These are phyloP conservation scores for Sphyrna mokarran DNA, from an alignment of 2,113 vertebrate genomes.

Conservation along the genomic window DNA sequence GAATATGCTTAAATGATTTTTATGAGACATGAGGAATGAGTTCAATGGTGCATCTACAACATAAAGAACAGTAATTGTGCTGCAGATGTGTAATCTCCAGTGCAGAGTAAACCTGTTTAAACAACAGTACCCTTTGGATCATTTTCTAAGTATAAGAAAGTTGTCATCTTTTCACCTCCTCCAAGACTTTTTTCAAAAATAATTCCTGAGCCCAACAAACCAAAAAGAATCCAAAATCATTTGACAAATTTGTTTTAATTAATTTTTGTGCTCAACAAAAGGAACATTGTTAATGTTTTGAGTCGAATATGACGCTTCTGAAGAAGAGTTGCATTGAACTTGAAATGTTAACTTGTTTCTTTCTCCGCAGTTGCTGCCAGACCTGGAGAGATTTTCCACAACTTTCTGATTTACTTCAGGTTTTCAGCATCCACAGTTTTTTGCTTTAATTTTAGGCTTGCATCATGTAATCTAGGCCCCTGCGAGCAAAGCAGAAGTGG, in stretches of 20 bases:
- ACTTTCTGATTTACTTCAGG: too few relatives aligned
- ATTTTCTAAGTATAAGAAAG: background rate
- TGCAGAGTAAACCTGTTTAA: background rate
- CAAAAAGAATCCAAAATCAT: background rate
- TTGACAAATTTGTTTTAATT: too few relatives aligned
- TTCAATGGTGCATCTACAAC: background rate
- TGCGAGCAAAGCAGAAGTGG: background rate
- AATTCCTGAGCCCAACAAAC: background rate
- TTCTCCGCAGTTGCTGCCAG: too few relatives aligned
- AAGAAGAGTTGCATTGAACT: too few relatives aligned
- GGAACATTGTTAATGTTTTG: too few relatives aligned
- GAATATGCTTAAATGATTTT: background rate
- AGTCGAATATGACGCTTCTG: too few relatives aligned
- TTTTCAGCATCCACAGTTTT: too few relatives aligned
- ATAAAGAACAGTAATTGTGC: background rate
- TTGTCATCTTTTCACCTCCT: background rate
- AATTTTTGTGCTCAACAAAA: too few relatives aligned
- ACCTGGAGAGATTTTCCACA: too few relatives aligned
- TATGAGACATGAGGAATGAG: background rate
- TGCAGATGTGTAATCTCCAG: background rate
- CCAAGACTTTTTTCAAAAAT: background rate
- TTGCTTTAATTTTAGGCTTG: too few relatives aligned
- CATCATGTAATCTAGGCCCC: background rate
- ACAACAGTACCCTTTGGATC: background rate
- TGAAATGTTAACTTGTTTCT: too few relatives aligned